Evolutionary conservation across 2,797 vertebrate genomes (phyloP), one percentile per base, ranked within the genome.

Genomic region (Sebastes nivosus): DNA sequence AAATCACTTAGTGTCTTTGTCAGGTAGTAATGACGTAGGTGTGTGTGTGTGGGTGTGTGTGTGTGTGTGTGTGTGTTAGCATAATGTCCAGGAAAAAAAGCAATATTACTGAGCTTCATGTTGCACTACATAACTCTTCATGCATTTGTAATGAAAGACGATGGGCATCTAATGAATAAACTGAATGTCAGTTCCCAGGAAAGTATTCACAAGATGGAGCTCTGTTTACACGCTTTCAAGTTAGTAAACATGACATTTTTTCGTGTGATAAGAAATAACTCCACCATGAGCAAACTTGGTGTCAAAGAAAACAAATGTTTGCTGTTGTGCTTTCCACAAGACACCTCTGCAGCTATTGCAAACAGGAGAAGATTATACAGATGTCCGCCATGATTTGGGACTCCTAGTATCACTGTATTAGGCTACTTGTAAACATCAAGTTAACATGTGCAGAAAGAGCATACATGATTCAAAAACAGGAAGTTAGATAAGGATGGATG

Each of bases 1-100:
- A 79, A 88, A 90, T 84, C 87, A 89, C 74, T 88, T 82, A 79
- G 79, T 67, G 77, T 46, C 77, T 77, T 71, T 78, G 82, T 83
- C 68, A 85, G 68, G 25, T 55, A 58, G 14, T 83, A 75, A 80
- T 85, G 70, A 74, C 32, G 8, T 30, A 29, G 18, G 24, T 60
- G 57, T 54, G 72, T 71, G 25, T 68, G 57, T 68, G 32, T 22
- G 24, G 30, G 46, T 73, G 46, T 73, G 18, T 70, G 32, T 25
- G 34, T 52, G 72, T 71, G 25, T 68, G 61, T 69, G 32, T 50
- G 14, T 22, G 24, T 46, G 46, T 73, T 42, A 20, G 11, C 2
- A 25, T n/a, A 42, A 61, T 32, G 8, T 14, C 57, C 25, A 18
- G 14, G 8, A 24, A 55, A 18, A 57, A 55, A 52, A 20, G n/a